Evolutionary conservation across 2,888 invertebrate genomes (phyloP), one percentile per base, ranked within the genome.

Genomic region (Elmis aenea): DNA sequence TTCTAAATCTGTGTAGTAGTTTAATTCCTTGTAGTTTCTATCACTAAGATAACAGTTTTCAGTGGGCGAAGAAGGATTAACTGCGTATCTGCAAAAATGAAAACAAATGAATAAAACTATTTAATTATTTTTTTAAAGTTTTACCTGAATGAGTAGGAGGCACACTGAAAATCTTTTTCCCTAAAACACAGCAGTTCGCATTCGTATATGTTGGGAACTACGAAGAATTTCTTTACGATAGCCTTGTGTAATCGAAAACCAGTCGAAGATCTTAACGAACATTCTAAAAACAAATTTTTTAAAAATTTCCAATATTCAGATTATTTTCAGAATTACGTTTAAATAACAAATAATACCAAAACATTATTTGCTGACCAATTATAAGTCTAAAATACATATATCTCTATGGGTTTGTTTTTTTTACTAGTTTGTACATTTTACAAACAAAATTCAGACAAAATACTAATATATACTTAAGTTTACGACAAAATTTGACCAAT

Each of bases 1-100:
- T 48, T 81, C 74, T 21, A 83, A 67, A 51, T 89, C 88, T 0
- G 80, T 77, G 42, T 87, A 83, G 54, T 83, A 73, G 48, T 85
- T 81, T 16, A 87, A 61, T 11, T 79, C 76, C 45, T 79, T 73
- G 47, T 84, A 82, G 0, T 81, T 76, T 5, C 81, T 69, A 54
- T 83, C 81, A 49, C 85, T 85, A 2, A 88, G 67, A 60, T 83
- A 82, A 50, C 88, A 89, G 62, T 89, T 89, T 54, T 87, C 85
- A 0, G 76, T 73, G 0, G 76, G 75, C 1, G 75, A 68, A 13
- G 70, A 72, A 0, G 68, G 56, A 9, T 66, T 62, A 14, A 69
- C 52, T 9, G 77, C 78, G 53, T 70, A 72, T 35, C 72, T 23
- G 10, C 24, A 9, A 9, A 23, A 23, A 6, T 8, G 18, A 18